Base-by-base conservation (phyloP, 1,140 invertebrate species). In the Nephila pilipes region DNA sequence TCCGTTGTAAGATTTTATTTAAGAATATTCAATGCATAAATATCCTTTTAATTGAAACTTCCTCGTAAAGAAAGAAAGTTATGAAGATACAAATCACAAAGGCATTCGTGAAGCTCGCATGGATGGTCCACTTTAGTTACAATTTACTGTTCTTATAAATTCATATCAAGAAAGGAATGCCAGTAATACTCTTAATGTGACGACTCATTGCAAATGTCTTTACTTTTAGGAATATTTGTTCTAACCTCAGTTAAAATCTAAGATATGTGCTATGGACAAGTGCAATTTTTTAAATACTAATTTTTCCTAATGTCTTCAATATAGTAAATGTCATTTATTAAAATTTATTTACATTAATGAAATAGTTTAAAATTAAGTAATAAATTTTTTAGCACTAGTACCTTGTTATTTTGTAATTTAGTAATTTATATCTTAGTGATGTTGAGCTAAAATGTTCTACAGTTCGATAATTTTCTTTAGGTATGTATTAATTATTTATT, bases 1-100 rank as follows among this genome's bases (percentile, higher is more conserved):
- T 55, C 20, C 20, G 14, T 57, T 25, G 1, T 12, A 12, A 55
- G 12, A 57, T 83, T 54, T 57, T 18, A 22, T 22, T 83, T 1
- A 20, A 6, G 4, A 54, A 25, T 14, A 25, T 8, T 16, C 25
- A n/a, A n/a, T 83, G n/a, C 54, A 22, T 55, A 46, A 83, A 3
- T 22, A 1, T 63, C 20, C 5, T n/a, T 63, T 1, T 65, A 83
- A 57, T 57, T 54, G 12, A 83, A 57, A 25, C 4, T 4, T 75
- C 18, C 29, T 14, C 20, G 29, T 1, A 75, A 75, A 65, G 32
- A 83, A 83, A 25, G 20, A 32, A 18, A 16, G 60, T 87, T 55
- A 69, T 12, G 25, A 88, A 88, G 46, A 46, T 88, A 75, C 38
- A 88, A 88, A 88, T 88, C n/a, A 22, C 60, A 65, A 88, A 88